phyloP scores from a whole-genome alignment of 1,140 invertebrate genomes.

The Octopus bimaculoides region DNA sequence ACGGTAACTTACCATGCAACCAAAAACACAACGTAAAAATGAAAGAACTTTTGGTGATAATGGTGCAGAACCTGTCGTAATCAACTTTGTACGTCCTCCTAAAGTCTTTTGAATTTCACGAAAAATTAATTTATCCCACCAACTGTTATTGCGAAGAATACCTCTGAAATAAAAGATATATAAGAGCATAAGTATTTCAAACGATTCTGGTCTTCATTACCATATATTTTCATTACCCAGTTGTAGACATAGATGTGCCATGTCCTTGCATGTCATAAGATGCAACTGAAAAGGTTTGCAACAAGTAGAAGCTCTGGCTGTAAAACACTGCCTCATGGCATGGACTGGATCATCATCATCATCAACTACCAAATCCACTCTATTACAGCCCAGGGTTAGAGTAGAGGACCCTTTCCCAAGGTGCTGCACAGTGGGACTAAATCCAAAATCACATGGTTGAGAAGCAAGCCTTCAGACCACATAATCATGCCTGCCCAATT shows the following conservation, averaged over 20 bases:
- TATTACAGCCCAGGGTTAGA: no score
- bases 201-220: neutral
- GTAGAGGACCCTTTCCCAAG: no score
- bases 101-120: constrained; percentile 84
- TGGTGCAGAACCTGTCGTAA: constrained; percentile 94
- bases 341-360: no score
- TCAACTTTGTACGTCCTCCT: constrained; percentile 86
- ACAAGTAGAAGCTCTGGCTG: no score
- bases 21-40: constrained; percentile 89
- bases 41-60: constrained; percentile 89
- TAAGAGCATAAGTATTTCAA: constrained; percentile 41
- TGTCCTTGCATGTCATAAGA: neutral
- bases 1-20: constrained; percentile 74
- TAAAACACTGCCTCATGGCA: no score
- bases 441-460: no score
- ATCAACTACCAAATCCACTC: no score
- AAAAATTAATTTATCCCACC: constrained; percentile 78
- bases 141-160: constrained; percentile 52
- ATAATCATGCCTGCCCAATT: no score
- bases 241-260: neutral
- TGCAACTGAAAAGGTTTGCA: no score
- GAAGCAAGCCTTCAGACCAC: no score
- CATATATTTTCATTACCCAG: neutral
- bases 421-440: no score
- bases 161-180: constrained; percentile 37